phyloP scores from a whole-genome alignment of 2,797 vertebrate species.

The Sarcophilus harrisii region DNA sequence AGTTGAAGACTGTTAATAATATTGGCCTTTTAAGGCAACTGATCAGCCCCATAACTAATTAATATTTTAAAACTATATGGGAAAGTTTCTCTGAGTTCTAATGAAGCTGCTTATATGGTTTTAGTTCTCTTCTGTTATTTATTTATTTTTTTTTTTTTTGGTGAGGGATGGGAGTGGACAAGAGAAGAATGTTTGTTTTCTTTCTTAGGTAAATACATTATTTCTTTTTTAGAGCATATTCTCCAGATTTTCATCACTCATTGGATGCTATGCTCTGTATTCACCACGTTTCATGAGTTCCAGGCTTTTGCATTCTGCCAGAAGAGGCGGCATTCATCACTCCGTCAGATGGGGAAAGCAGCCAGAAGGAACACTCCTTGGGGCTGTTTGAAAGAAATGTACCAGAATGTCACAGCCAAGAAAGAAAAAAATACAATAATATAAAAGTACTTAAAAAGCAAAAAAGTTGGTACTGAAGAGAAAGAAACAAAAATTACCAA shows the following conservation, averaged over 20 bases:
- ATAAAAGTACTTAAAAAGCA: constrained; percentile 3
- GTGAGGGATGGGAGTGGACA: rapidly evolving
- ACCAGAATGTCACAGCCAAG: constrained; percentile 34
- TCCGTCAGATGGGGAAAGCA: not conserved
- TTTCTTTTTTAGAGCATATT: not conserved
- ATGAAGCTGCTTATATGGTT: not conserved
- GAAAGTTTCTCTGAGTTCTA: not conserved
- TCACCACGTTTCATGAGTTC: not conserved
- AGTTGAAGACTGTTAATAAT: not conserved
- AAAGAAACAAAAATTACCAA: constrained; percentile 19
- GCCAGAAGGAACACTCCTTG: constrained; percentile 32
- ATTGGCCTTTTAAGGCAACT: not conserved
- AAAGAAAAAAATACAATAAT: constrained; percentile 25
- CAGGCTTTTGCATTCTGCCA: constrained; percentile 16
- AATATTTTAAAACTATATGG: not conserved
- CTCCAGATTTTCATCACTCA: not conserved
- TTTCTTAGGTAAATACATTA: not conserved
- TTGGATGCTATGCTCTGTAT: not conserved
- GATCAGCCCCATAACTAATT: not conserved
- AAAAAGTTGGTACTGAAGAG: not conserved
- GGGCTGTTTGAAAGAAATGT: not conserved
- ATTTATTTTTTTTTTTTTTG: not conserved
- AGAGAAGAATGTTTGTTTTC: not conserved
- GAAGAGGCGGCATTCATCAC: not conserved
- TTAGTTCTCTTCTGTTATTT: not conserved